These are phyloP conservation scores for Hyperoplus immaculatus DNA, from an alignment of 2,797 vertebrate species.

Conservation along the genomic window DNA sequence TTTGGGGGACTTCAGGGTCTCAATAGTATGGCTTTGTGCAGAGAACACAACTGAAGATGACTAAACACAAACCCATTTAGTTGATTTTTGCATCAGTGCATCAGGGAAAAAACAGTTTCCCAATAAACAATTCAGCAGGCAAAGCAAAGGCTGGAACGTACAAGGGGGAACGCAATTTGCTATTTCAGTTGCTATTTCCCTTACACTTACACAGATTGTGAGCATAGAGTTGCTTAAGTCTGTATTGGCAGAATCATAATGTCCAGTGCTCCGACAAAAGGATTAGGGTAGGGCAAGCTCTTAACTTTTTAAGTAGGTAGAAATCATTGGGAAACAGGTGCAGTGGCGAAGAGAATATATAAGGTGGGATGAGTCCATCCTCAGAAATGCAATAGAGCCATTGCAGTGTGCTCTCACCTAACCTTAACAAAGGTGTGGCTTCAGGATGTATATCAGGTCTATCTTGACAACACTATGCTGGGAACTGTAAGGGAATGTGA, in stretches of 20 bases:
- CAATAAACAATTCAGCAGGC: not conserved
- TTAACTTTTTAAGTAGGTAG: not conserved
- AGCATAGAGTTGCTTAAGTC: not conserved
- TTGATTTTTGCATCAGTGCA: not conserved
- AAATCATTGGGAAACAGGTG: not conserved
- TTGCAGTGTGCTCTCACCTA: not conserved
- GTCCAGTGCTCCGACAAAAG: not conserved
- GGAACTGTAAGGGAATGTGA: not conserved
- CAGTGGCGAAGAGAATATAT: not conserved
- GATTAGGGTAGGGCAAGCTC: not conserved
- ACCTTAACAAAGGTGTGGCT: not conserved
- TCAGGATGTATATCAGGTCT: constrained; percentile 1
- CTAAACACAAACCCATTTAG: not conserved
- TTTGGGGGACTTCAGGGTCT: not conserved
- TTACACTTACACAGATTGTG: not conserved
- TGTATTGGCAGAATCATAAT: not conserved
- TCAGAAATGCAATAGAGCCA: not conserved
- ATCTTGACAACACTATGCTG: not conserved
- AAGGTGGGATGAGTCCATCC: not conserved
- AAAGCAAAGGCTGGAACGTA: not conserved
- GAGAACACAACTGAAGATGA: not conserved
- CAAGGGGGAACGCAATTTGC: not conserved
- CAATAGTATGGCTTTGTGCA: not conserved
- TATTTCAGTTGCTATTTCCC: not conserved
- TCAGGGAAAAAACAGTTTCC: not conserved